Base-by-base conservation (phyloP, 2,797 vertebrate species). In the Botia kubotai region DNA sequence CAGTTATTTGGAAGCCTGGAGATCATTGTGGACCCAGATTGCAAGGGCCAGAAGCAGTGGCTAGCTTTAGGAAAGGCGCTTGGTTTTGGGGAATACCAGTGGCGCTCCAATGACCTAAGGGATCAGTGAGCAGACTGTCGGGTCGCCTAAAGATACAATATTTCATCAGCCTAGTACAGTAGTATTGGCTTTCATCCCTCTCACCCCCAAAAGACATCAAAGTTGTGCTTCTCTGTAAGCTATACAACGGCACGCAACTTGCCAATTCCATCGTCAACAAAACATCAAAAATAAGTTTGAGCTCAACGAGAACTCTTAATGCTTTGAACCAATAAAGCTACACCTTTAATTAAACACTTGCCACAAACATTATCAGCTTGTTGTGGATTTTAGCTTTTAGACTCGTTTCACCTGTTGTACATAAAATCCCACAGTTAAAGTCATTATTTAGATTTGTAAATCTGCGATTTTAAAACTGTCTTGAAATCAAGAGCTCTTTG, bases 81-180 rank as follows among this genome's bases (percentile, higher is more conserved):
- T 19, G 43, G 53, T 70, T 55, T 75, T 60, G 2, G 65, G 71
- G 46, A 67, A 82, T 66, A 66, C 65, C n/a, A 80, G 14, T 33
- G 16, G 43, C 69, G 33, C 73, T 58, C 29, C 76, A 78, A 81
- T 68, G 72, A 84, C 77, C 72, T 52, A n/a, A 68, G 77, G 58
- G 17, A 77, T 14, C 39, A n/a, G 72, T 62, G 23, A 86, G 26
- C 71, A 65, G 62, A 70, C 68, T 76, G 39, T 36, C 23, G 13
- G 46, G 50, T 17, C 16, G 23, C n/a, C 69, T 23, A 33, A 82
- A 23, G 39, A 74, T 19, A 68, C 33, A 57, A 53, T 2, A 77
- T 43, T 73, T 46, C 10, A 26, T 57, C 62, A 10, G 43, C 43
- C 43, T 46, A 46, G 66, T 26, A 26, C 23, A 26, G 23, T n/a